Conservation (phyloP, 2,113 vertebrate species). For the Dasyurus viverrinus region DNA sequence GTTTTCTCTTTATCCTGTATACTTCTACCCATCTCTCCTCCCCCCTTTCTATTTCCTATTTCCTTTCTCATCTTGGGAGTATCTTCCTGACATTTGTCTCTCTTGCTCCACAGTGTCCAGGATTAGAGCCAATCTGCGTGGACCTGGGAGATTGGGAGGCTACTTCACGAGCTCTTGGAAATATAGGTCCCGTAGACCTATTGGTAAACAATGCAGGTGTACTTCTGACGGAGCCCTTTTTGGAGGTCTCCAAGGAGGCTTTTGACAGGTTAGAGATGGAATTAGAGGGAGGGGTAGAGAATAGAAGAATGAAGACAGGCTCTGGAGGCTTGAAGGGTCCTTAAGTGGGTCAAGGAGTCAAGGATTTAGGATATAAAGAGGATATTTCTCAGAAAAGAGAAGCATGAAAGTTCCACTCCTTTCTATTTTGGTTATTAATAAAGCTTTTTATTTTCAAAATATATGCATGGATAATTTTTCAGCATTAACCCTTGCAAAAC, state of each 20-base stretch:
- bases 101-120: slow-evolving; percentile 83
- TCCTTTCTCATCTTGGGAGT: not conserved
- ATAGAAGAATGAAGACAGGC: fast-evolving
- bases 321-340: fast-evolving
- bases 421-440: not conserved
- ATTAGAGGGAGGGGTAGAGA: fast-evolving
- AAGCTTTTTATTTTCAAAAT: no score
- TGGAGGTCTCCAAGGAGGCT: slow-evolving; percentile 86
- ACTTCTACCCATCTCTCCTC: not conserved
- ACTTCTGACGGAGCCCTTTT: slow-evolving; percentile 86
- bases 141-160: slow-evolving; percentile 91
- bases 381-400: not conserved
- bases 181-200: slow-evolving; percentile 87
- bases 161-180: slow-evolving; percentile 83
- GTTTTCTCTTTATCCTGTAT: not conserved
- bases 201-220: slow-evolving; percentile 92
- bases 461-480: no score
- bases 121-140: slow-evolving; percentile 87
- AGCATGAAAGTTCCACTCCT: not conserved
- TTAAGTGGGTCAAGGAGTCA: not conserved
- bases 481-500: no score
- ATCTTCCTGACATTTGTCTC: not conserved
- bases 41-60: not conserved
- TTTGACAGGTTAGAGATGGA: slow-evolving; percentile 87
- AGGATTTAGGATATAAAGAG: not conserved